Evolutionary conservation across 2,888 invertebrate species (phyloP).

Genomic region (Tipula helvola): DNA sequence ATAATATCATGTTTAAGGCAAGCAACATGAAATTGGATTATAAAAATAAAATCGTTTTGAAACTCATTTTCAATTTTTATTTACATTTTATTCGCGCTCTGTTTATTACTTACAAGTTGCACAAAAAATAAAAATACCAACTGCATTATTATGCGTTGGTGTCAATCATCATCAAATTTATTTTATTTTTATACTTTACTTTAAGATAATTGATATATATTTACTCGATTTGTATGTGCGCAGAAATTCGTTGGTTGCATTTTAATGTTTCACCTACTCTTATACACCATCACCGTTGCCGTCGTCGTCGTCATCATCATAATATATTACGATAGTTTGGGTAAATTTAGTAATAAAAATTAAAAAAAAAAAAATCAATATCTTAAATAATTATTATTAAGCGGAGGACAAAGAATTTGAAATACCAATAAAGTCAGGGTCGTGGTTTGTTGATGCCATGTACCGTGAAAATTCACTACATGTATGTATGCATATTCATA

Average conservation of each 20-base stretch:
- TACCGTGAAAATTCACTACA: not conserved
- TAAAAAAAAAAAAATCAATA: not conserved
- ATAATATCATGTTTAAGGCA: not conserved
- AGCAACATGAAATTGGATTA: slow-evolving; percentile 5
- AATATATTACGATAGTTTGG: not conserved
- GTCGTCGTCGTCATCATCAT: not conserved
- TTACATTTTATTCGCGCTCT: slow-evolving; percentile 4
- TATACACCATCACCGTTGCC: not conserved
- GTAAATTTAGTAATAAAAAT: not conserved
- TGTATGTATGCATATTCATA: not conserved
- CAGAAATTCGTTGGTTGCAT: not conserved
- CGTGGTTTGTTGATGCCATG: not conserved
- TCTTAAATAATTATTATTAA: not conserved
- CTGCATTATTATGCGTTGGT: not conserved
- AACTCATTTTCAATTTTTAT: not conserved
- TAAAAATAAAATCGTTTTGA: not conserved
- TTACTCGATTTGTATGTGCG: not conserved
- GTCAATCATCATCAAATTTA: not conserved
- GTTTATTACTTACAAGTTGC: not conserved
- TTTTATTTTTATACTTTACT: not conserved
- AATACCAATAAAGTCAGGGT: not conserved
- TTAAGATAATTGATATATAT: not conserved
- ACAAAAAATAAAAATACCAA: not conserved
- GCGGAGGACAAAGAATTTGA: not conserved
- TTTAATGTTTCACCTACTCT: not conserved